These are phyloP conservation scores for Drepanosiphum platanoidis DNA, from an alignment of 2,888 invertebrate genomes.

Conservation along the genomic window DNA sequence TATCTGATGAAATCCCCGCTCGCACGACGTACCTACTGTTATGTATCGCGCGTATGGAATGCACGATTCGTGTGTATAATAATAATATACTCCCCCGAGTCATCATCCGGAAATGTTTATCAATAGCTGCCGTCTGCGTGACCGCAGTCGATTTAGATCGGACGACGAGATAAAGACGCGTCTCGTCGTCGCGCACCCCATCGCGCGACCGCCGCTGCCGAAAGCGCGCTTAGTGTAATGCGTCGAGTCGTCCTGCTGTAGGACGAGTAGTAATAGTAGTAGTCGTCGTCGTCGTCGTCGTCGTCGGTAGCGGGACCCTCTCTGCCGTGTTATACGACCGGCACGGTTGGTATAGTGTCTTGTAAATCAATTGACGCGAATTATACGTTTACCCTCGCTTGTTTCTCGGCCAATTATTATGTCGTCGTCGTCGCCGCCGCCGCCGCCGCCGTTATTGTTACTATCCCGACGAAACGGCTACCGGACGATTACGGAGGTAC, in stretches of 20 bases:
- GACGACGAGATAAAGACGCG: constrained; percentile 28
- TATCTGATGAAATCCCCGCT: constrained; percentile 39
- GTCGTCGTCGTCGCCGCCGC: too few species aligned
- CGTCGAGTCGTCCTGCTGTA: not conserved
- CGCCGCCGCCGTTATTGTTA: not conserved
- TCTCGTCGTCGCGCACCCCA: constrained; percentile 25
- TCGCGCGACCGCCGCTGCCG: not conserved
- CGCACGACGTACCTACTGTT: not conserved
- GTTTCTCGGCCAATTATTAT: not conserved
- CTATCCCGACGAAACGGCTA: not conserved
- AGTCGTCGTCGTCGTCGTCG: too few species aligned
- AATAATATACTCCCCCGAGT: constrained; percentile 41
- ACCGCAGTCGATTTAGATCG: constrained; percentile 56
- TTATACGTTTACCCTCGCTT: not conserved
- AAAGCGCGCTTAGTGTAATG: not conserved
- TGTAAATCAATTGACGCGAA: constrained; percentile 12
- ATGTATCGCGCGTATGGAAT: not conserved
- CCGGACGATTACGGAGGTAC: too few species aligned
- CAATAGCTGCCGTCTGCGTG: constrained; percentile 26
- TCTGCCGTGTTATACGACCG: not conserved
- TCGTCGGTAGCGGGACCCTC: not conserved
- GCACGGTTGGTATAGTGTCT: not conserved
- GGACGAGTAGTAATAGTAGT: too few species aligned
- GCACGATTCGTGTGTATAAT: not conserved
- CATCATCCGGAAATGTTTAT: constrained; percentile 51